Conservation (phyloP, 1,140 invertebrate species). For the Neoseiulus cucumeris region DNA sequence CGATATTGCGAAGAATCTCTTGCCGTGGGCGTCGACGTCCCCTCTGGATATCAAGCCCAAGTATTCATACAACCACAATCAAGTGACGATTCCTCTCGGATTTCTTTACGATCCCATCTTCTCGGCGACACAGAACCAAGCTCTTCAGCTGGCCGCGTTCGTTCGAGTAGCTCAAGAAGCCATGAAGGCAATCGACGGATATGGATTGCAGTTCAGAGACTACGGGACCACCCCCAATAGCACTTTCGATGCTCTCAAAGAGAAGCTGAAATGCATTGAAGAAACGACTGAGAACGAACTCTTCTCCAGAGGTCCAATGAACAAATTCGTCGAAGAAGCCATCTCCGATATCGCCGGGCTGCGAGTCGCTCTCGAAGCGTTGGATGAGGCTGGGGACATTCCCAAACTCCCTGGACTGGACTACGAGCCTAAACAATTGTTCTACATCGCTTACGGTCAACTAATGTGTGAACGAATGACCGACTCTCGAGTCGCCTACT, state of each 20-base stretch:
- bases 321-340: neutral
- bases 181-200: neutral
- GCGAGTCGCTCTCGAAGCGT: neutral
- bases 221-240: neutral
- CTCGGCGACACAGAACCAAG: neutral
- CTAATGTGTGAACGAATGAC: neutral
- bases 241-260: neutral
- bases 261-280: neutral
- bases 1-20: neutral
- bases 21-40: neutral
- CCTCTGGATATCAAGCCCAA: neutral
- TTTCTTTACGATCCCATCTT: neutral
- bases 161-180: neutral
- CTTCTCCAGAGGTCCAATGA: neutral
- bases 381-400: neutral
- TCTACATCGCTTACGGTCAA: neutral
- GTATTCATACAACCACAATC: slow-evolving; percentile 2
- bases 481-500: neutral
- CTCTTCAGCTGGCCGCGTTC: neutral
- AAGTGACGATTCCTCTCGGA: neutral
- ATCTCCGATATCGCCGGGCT: slow-evolving; percentile 3
- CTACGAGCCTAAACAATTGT: neutral
- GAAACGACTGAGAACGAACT: neutral
- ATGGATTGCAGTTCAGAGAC: neutral
- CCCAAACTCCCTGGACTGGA: neutral